phyloP scores from a whole-genome alignment of 2,797 vertebrate species.

The Zenarchopterus dispar region DNA sequence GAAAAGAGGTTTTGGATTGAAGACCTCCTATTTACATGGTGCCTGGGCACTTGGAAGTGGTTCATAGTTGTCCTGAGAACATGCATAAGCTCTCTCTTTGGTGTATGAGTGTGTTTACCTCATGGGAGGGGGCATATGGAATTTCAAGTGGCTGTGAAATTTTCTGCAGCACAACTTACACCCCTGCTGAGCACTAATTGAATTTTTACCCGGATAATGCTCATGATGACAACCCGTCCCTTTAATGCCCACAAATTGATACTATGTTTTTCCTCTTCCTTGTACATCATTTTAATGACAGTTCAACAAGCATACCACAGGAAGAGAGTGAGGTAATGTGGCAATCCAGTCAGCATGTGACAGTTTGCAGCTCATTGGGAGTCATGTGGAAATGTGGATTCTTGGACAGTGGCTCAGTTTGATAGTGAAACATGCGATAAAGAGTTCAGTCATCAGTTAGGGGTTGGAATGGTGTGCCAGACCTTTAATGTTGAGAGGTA shows the following conservation, averaged over 20 bases:
- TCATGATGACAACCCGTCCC: constrained; percentile 57
- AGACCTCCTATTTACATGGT: constrained; percentile 26
- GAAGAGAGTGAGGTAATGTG: constrained; percentile 8
- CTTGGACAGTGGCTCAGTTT: constrained; percentile 8
- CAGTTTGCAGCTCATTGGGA: constrained; percentile 24
- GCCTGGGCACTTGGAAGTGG: constrained; percentile 27
- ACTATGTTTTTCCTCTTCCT: constrained; percentile 18
- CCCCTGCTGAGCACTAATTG: constrained; percentile 62
- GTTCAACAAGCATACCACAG: constrained; percentile 57
- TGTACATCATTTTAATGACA: constrained; percentile 43
- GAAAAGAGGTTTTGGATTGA: constrained; percentile 56
- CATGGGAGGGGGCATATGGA: no score
- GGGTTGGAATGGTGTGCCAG: constrained; percentile 4
- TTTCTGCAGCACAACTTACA: not conserved
- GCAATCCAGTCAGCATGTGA: constrained; percentile 29
- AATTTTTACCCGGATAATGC: constrained; percentile 57
- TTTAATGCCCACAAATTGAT: constrained; percentile 28
- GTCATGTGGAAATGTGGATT: constrained; percentile 12
- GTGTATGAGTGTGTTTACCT: not conserved
- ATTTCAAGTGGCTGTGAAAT: no score
- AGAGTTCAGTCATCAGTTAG: constrained; percentile 19
- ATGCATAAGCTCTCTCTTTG: not conserved
- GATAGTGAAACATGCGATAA: constrained; percentile 32
- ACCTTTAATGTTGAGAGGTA: constrained; percentile 25
- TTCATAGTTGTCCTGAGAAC: constrained; percentile 6